Evolutionary conservation across 2,888 invertebrate species (phyloP).

Genomic region (Acanthosepion lycidas): DNA sequence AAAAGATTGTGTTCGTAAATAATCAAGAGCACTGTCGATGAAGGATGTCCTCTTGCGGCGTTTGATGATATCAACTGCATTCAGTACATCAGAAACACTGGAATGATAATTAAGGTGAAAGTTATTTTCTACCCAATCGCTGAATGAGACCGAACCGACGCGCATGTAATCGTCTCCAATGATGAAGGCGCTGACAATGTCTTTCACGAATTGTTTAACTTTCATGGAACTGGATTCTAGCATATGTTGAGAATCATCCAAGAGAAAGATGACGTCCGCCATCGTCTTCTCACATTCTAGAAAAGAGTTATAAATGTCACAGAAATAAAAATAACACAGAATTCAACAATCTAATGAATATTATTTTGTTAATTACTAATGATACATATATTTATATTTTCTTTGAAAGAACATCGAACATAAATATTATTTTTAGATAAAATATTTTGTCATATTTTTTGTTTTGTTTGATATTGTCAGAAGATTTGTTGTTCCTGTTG

Average conservation of each 20-base stretch:
- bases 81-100: constrained; percentile 56
- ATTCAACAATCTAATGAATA: too few relatives aligned
- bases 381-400: too few relatives aligned
- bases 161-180: constrained; percentile 61
- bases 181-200: constrained; percentile 62
- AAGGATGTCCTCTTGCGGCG: constrained; percentile 68
- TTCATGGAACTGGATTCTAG: constrained; percentile 63
- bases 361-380: too few relatives aligned
- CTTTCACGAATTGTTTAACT: constrained; percentile 65
- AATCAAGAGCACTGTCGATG: constrained; percentile 57
- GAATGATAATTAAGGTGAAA: constrained; percentile 66
- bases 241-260: constrained; percentile 69
- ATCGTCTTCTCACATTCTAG: constrained; percentile 60
- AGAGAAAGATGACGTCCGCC: constrained; percentile 67
- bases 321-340: background rate
- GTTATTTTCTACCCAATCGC: constrained; percentile 61
- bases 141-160: constrained; percentile 63
- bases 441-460: too few relatives aligned
- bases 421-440: too few relatives aligned
- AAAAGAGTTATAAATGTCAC: background rate
- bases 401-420: too few relatives aligned
- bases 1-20: constrained; percentile 48
- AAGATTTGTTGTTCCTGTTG: too few relatives aligned
- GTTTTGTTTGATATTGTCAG: too few relatives aligned
- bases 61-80: constrained; percentile 63